Conservation (phyloP, 2,888 invertebrate genomes). For the Chloroclystis v-ata region DNA sequence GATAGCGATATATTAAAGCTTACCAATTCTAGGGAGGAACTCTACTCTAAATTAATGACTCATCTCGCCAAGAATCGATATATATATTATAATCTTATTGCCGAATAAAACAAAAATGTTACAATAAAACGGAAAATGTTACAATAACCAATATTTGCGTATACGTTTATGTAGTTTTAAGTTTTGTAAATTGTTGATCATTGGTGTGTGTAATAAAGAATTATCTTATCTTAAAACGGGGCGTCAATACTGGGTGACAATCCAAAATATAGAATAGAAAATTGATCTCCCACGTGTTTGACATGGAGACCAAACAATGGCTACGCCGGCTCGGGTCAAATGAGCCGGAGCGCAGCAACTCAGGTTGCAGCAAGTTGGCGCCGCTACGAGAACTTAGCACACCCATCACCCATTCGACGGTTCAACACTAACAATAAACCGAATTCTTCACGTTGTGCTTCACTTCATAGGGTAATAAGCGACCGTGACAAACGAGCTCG, state of each 20-base stretch:
- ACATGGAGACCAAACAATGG: constrained; percentile 61
- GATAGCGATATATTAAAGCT: too few relatives aligned
- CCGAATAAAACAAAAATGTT: too few relatives aligned
- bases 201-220: too few relatives aligned
- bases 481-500: constrained; percentile 55
- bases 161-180: too few relatives aligned
- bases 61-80: too few relatives aligned
- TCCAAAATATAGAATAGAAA: constrained; percentile 47
- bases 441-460: constrained; percentile 53
- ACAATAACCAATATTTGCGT: too few relatives aligned
- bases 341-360: constrained; percentile 70
- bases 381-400: constrained; percentile 62
- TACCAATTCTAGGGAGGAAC: too few relatives aligned
- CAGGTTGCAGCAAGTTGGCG: constrained; percentile 71
- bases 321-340: constrained; percentile 64
- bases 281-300: constrained; percentile 51
- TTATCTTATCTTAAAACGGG: too few relatives aligned
- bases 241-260: constrained; percentile 40
- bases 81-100: too few relatives aligned
- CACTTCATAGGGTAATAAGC: constrained; percentile 62
- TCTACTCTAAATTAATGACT: too few relatives aligned
- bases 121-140: too few relatives aligned
- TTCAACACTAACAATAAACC: constrained; percentile 55
- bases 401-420: constrained; percentile 54
- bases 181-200: too few relatives aligned